Evolutionary conservation across 2,888 invertebrate genomes (phyloP), one percentile per base, ranked within the genome.

Genomic region (Cistogaster globosa): DNA sequence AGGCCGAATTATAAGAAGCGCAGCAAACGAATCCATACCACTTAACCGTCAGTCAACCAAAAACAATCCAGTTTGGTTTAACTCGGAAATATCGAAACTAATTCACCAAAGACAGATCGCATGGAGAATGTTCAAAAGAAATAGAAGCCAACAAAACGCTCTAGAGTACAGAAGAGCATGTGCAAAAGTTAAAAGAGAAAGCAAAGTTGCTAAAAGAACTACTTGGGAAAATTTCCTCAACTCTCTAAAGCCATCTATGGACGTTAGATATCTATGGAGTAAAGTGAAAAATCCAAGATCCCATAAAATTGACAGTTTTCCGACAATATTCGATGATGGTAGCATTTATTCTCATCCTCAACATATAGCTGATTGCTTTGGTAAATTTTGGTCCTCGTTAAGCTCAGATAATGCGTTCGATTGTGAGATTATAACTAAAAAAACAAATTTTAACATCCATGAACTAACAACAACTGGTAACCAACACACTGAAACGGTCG

Each of bases 241-340:
- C 7, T 83, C 67, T 0, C 18, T 83, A 0, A 80, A 74, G 20
- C 74, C 80, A 14, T n/a, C 53, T 4, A 48, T 77, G 53, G 86
- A 86, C n/a, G 58, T 77, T 9, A n/a, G 57, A 1, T 16, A 14
- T 12, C n/a, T 78, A 18, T 82, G 85, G 82, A 53, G 26, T 2
- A 81, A 63, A 3, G 63, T 74, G 0, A 69, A 72, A n/a, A 72
- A 77, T 5, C 16, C 79, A 11, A 65, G 58, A 20, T n/a, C 18
- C 1, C 0, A 55, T 38, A 14, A 57, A 55, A 14, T 12, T 22
- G 22, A 55, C 11, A 55, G 22, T 22, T 55, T 55, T 26, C 55
- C 22, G 7, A 9, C 22, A 22, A 22, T 55, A 12, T 1, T 9
- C 12, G 7, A 5, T 26, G 22, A 14, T 12, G 22, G 26, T 26